Conservation (phyloP, 2,797 vertebrate species). For the Gymnocypris eckloni region DNA sequence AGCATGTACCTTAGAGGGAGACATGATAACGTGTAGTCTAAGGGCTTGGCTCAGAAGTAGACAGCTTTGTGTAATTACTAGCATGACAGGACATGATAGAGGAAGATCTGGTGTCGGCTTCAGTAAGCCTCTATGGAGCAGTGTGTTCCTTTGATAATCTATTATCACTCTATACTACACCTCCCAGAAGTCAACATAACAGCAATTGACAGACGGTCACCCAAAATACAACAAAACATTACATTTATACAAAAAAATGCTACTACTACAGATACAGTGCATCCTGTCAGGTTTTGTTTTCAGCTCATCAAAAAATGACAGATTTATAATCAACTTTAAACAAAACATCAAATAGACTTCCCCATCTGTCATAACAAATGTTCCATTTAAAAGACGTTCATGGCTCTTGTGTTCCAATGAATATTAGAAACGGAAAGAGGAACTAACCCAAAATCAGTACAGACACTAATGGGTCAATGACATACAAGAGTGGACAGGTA, state of each 20-base stretch:
- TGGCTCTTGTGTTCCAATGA: not conserved
- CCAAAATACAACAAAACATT: not conserved
- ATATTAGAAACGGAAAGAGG: not conserved
- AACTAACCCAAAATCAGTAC: slow-evolving; percentile 1
- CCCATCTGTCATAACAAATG: not conserved
- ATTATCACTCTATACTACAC: slow-evolving; percentile 19
- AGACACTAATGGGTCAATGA: not conserved
- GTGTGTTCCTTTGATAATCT: slow-evolving; percentile 53
- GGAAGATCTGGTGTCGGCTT: slow-evolving; percentile 37
- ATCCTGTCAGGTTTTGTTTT: slow-evolving; percentile 2
- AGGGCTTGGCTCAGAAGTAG: slow-evolving; percentile 39
- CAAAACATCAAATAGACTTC: not conserved
- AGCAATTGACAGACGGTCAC: not conserved
- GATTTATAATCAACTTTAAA: not conserved
- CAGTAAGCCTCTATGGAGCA: slow-evolving; percentile 33
- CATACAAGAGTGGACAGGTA: not conserved
- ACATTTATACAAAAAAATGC: not conserved
- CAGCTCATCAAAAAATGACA: not conserved
- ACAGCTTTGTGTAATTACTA: slow-evolving; percentile 57
- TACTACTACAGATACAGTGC: not conserved
- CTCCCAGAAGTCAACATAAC: slow-evolving; percentile 27
- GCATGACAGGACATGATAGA: slow-evolving; percentile 57
- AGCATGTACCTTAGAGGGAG: slow-evolving; percentile 30
- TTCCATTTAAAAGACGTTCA: not conserved
- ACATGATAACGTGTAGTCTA: slow-evolving; percentile 19